Evolutionary conservation across 2,113 vertebrate species (phyloP), one percentile per base, ranked within the genome.

Genomic region (Buteo buteo): DNA sequence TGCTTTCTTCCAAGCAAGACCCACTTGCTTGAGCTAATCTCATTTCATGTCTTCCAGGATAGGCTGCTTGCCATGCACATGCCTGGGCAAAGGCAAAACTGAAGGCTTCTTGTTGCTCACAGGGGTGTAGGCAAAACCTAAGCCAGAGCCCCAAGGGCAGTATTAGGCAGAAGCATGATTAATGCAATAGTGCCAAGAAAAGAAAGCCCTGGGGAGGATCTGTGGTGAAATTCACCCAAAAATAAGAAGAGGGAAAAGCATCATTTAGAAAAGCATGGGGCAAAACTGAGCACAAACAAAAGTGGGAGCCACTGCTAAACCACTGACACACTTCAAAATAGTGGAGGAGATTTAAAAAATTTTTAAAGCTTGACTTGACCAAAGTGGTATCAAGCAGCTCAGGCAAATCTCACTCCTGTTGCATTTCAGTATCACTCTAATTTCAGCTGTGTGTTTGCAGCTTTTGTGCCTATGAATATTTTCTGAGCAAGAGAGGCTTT

Each of bases 21-120:
- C 9, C 42, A 40, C 54, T 83, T 49, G 36, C 80, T 73, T 54
- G 40, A 78, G 72, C 45, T 93, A 96, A 97, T 97, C 94, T 49
- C 83, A 47, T 93, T 93, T 70, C 86, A 70, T 9, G 71, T 86
- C 74, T 89, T 71, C 62, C 71, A 38, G 71, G 71, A 92, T 28
- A 94, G 85, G 93, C 91, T 67, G n/a, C 83, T 86, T 93, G 93
- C 94, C 97, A 97, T 12, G 15, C 64, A 77, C 32, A 45, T 49
- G 92, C 59, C 88, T 71, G 58, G 69, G 85, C 74, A 91, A 69
- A 66, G 29, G 80, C 70, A 90, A 92, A 96, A 96, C 91, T 88
- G 89, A 62, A 92, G 83, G 88, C 65, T 95, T 52, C 82, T 76
- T 26, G 11, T 29, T 55, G 52, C 66, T 85, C 28, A 16, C 22